Conservation (phyloP, 2,888 invertebrate genomes). For the Piscicola geometra region DNA sequence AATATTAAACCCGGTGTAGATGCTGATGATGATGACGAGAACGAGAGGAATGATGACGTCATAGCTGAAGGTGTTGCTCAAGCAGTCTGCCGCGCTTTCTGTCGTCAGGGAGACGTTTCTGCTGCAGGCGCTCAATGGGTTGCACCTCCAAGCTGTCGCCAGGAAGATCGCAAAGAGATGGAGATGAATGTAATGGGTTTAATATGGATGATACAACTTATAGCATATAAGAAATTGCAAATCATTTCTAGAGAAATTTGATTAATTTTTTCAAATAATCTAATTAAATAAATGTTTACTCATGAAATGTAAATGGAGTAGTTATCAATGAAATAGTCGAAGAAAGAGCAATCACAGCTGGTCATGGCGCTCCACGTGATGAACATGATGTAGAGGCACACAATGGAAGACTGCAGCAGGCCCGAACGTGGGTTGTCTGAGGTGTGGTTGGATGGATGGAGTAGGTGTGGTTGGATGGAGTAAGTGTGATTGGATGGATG, state of each 20-base stretch:
- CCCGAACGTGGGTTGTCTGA: conserved; percentile 80
- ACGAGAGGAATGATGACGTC: conserved; percentile 84
- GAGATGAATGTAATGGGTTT: background rate
- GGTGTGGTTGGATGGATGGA: no score
- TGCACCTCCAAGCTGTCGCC: conserved; percentile 33
- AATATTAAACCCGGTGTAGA: conserved; percentile 75
- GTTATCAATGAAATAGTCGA: background rate
- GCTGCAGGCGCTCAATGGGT: conserved; percentile 26
- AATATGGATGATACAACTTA: conserved; percentile 5
- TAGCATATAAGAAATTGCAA: no score
- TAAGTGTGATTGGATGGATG: no score
- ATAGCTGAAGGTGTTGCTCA: conserved; percentile 56
- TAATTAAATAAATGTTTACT: no score
- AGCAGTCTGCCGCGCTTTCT: background rate
- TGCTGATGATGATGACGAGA: conserved; percentile 88
- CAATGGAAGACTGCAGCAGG: conserved; percentile 81
- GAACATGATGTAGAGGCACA: conserved; percentile 86
- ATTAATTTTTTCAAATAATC: no score
- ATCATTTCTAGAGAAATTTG: no score
- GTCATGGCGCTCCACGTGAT: conserved; percentile 96
- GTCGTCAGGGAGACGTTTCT: background rate
- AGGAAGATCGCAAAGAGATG: no score
- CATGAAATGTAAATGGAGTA: no score
- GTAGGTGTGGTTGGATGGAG: no score
- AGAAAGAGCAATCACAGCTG: conserved; percentile 59